A percentile compares a stretch with the other conserved stretches of the same genome.
Conservation (phyloP, 2,888 invertebrate genomes). For the Dicyrtomina minuta region DNA sequence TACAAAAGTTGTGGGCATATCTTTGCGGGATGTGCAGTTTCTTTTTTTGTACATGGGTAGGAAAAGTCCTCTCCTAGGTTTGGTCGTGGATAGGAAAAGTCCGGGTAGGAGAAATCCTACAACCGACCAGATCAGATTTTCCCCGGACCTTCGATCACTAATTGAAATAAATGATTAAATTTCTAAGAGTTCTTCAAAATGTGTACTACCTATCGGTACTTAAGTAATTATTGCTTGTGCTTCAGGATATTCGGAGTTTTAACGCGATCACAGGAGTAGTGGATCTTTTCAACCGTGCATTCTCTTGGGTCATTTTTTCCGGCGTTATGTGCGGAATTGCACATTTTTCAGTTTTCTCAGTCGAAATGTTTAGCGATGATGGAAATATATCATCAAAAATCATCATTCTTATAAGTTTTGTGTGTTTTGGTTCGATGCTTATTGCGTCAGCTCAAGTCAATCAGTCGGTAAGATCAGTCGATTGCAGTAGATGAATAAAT, state of each 20-base stretch:
- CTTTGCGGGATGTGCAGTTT: too few relatives aligned
- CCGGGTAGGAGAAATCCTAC: too few relatives aligned
- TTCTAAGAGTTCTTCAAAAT: background rate
- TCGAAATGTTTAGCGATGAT: background rate
- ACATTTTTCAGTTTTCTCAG: background rate
- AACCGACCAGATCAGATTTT: too few relatives aligned
- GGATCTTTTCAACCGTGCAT: slow-evolving; percentile 3
- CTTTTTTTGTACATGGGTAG: too few relatives aligned
- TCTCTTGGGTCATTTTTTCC: slow-evolving; percentile 3
- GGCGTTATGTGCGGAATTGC: background rate
- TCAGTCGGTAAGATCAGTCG: background rate
- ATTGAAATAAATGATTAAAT: background rate
- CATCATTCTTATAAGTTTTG: background rate
- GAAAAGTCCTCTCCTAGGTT: too few relatives aligned
- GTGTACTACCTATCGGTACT: background rate
- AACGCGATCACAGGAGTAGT: slow-evolving; percentile 4
- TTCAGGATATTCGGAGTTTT: slow-evolving; percentile 19
- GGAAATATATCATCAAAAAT: background rate
- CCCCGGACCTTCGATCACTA: too few relatives aligned
- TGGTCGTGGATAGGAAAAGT: too few relatives aligned
- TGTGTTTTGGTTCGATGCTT: background rate
- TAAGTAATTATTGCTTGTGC: background rate
- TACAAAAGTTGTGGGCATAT: too few relatives aligned
- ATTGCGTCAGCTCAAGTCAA: slow-evolving; percentile 8
- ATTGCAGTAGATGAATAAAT: too few relatives aligned